Base-by-base conservation (phyloP, 2,113 vertebrate genomes). In the Lophius piscatorius region DNA sequence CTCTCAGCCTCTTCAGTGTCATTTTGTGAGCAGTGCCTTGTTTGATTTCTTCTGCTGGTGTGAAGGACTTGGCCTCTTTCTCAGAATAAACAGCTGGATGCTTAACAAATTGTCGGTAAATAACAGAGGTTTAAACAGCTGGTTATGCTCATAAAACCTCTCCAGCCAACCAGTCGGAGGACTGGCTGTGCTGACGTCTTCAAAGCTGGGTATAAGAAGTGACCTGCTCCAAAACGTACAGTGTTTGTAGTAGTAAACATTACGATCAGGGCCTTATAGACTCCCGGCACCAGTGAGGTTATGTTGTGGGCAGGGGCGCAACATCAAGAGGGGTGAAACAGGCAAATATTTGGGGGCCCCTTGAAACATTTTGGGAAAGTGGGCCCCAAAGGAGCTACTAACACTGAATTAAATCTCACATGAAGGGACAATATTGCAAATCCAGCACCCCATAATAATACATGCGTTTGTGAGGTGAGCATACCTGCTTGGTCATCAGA, bases 51-150 rank as follows among this genome's bases (percentile, higher is more conserved):
- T 82, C 59, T 28, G 75, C 76, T 41, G 63, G 80, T 84, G 90
- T 80, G 80, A 89, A 82, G 56, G 66, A 75, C 66, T 82, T 63
- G 70, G 78, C 72, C 68, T 69, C 63, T 42, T 63, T 80, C 81
- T 86, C 68, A 63, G 81, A 86, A 90, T 89, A 90, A 90, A 92
- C 86, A 91, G 77, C 76, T 82, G 83, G 74, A 83, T 84, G 79
- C 56, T 86, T 83, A 82, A 88, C 89, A 88, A 83, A 87, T 88
- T 82, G 86, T 80, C 74, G 61, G 74, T 82, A 89, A 91, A 90
- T 69, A 90, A 41, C 70, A 28, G 24, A 70, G 80, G 89, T 91
- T 91, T 91, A 85, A 89, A 87, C 89, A 90, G 91, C 87, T 91
- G 91, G 47, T 69, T 83, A 59, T 78, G 71, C 78, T 78, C 86